Evolutionary conservation across 35 echinoderm and acorn worm species (phyloP).

Genomic region (Stichopus chloronotus): DNA sequence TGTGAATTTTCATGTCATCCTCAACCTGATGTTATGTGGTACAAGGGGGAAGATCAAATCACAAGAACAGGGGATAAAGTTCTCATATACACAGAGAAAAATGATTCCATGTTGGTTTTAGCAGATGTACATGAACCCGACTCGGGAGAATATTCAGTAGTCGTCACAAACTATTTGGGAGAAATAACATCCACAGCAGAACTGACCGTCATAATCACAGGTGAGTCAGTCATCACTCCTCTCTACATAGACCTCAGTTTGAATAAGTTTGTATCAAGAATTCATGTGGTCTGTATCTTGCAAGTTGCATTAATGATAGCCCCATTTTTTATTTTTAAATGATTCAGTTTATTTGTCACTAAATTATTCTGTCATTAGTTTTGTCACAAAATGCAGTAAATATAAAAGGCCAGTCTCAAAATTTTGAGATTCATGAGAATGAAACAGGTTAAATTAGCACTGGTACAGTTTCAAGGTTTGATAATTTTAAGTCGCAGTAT

Average conservation of each 20-base stretch:
- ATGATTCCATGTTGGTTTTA: constrained; percentile 74
- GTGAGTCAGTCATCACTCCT: constrained; percentile 43
- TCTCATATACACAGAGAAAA: constrained; percentile 76
- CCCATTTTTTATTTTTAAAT: too few species aligned
- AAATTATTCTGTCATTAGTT: too few species aligned
- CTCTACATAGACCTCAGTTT: neutral
- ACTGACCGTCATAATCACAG: constrained; percentile 73
- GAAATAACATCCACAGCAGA: constrained; percentile 68
- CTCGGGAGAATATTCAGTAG: constrained; percentile 77
- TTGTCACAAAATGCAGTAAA: too few species aligned
- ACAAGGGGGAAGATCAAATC: constrained; percentile 61
- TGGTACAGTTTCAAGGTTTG: too few species aligned
- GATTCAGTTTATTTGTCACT: too few species aligned
- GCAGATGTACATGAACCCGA: constrained; percentile 82
- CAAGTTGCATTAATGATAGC: too few species aligned
- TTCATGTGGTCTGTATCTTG: too few species aligned
- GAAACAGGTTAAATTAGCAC: too few species aligned
- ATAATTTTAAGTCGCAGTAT: too few species aligned
- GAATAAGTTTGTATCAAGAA: too few species aligned
- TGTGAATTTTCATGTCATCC: constrained; percentile 83
- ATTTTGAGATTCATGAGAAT: too few species aligned
- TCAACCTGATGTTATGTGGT: constrained; percentile 85
- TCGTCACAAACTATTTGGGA: constrained; percentile 66
- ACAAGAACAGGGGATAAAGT: constrained; percentile 63
- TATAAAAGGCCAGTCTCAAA: too few species aligned